phyloP scores from a whole-genome alignment of 1,140 invertebrate species.

The Panagrolaimus sp. region DNA sequence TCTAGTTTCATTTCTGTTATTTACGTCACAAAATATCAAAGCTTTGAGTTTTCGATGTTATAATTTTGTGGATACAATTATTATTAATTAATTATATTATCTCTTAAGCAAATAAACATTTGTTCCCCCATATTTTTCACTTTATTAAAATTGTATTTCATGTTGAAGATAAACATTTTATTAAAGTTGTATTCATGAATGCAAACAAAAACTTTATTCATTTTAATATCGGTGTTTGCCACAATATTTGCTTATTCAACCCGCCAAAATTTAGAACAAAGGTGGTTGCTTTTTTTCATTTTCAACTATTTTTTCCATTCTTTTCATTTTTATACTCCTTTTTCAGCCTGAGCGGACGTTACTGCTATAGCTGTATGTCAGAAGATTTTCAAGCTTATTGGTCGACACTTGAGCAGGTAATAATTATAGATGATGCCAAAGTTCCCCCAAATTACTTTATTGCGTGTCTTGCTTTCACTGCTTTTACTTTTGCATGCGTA shows the following conservation, averaged over 20 bases:
- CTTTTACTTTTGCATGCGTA: neutral
- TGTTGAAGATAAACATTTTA: no score
- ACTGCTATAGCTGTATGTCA: conserved; percentile 55
- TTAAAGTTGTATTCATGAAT: conserved; percentile 6
- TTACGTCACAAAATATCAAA: no score
- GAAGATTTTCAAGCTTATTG: conserved; percentile 51
- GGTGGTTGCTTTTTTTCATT: neutral
- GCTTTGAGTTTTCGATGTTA: no score
- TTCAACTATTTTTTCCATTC: neutral
- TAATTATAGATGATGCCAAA: conserved; percentile 12
- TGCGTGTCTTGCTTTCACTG: conserved; percentile 19
- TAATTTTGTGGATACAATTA: no score
- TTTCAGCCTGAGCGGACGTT: conserved; percentile 39
- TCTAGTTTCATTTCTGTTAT: no score
- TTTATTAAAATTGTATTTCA: no score
- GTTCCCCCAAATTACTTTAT: neutral
- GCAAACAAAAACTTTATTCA: conserved; percentile 9
- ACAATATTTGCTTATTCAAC: neutral
- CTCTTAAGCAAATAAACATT: no score
- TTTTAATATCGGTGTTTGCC: neutral
- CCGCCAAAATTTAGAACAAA: neutral
- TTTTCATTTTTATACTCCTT: neutral
- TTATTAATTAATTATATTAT: no score
- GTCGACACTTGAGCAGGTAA: conserved; percentile 52
- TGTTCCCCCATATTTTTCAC: no score